phyloP scores from a whole-genome alignment of 2,888 invertebrate genomes.

The Morinoia aosen region DNA sequence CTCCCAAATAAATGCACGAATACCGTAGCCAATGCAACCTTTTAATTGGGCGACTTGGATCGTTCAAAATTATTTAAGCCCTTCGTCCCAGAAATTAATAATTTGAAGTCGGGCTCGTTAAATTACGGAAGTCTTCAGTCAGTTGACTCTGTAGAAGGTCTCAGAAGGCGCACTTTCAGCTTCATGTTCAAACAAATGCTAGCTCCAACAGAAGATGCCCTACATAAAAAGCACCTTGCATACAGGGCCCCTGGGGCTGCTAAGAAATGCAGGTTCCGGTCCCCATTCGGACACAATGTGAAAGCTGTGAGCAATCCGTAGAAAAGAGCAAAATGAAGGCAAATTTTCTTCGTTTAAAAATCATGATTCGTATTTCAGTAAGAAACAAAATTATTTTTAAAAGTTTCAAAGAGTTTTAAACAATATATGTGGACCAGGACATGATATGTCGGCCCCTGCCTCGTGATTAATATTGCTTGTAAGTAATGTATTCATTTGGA shows the following conservation, averaged over 20 bases:
- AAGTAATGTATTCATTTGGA: too few species aligned
- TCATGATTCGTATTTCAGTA: not conserved
- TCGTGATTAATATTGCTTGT: too few species aligned
- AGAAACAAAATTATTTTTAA: too few species aligned
- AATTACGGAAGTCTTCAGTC: not conserved
- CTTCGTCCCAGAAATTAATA: not conserved
- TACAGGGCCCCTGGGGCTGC: not conserved
- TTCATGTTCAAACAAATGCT: not conserved
- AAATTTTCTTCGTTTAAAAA: not conserved
- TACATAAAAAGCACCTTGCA: not conserved
- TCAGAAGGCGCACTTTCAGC: not conserved
- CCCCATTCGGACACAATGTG: not conserved
- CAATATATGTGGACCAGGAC: too few species aligned
- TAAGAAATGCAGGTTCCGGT: not conserved
- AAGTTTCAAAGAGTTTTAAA: too few species aligned
- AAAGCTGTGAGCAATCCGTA: not conserved
- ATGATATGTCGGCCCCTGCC: too few species aligned
- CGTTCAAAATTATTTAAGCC: not conserved
- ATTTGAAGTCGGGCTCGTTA: not conserved
- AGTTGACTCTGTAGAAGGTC: not conserved
- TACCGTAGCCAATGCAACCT: not conserved
- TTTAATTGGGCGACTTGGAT: not conserved
- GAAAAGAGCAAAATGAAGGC: not conserved
- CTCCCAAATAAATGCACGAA: not conserved
- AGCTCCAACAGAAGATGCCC: not conserved